Conservation (phyloP, 2,888 invertebrate species). For the Eremobia ochroleuca region DNA sequence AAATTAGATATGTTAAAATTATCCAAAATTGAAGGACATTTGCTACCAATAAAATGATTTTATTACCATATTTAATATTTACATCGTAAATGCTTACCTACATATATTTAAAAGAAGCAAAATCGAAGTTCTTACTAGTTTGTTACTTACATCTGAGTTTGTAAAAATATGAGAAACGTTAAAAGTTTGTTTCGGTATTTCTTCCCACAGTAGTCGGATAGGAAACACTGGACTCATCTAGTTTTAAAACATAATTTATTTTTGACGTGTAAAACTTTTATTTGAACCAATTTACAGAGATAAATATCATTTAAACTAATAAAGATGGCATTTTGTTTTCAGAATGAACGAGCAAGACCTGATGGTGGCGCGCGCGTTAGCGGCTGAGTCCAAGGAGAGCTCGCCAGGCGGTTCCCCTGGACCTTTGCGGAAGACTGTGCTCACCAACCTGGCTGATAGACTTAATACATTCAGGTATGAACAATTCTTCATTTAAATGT, state of each 20-base stretch:
- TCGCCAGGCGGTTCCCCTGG: constrained; percentile 92
- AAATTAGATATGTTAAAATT: not conserved
- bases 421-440: constrained; percentile 92
- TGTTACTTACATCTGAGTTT: not conserved
- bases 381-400: constrained; percentile 90
- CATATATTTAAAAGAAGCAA: not conserved
- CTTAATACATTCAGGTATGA: constrained; percentile 93
- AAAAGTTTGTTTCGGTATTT: not conserved
- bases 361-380: constrained; percentile 93
- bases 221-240: not conserved
- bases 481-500: not conserved
- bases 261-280: not conserved
- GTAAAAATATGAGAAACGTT: not conserved
- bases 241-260: not conserved
- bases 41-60: not conserved
- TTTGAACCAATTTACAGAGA: not conserved
- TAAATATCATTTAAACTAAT: not conserved
- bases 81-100: too few species aligned
- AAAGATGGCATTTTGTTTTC: constrained; percentile 51
- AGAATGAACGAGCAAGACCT: constrained; percentile 94
- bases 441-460: constrained; percentile 92
- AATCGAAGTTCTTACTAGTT: not conserved
- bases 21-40: not conserved
- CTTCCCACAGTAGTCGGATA: not conserved
- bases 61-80: not conserved